A percentile compares a stretch with the other conserved stretches of the same genome.
Conservation (phyloP, 2,113 vertebrate species). For the Cyprinodon brontotheroides region DNA sequence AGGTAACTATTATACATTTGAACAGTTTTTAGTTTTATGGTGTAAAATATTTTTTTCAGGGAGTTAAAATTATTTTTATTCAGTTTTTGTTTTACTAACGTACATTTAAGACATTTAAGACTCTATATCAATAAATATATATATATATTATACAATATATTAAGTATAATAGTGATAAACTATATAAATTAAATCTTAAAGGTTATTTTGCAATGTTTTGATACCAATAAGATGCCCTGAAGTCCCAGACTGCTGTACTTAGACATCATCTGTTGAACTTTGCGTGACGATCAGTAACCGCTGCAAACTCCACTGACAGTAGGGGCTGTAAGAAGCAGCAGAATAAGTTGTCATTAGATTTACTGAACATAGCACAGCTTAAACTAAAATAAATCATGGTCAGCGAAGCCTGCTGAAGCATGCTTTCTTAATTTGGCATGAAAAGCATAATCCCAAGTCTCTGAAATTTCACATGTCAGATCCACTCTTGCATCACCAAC, state of each 20-base stretch:
- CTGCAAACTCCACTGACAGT: conserved; percentile 56
- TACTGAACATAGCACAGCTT: conserved; percentile 65
- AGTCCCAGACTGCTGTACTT: conserved; percentile 15
- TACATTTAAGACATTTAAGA: neutral
- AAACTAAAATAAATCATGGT: conserved; percentile 53
- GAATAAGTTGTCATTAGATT: conserved; percentile 69
- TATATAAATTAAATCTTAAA: conserved; percentile 22
- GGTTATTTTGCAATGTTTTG: conserved; percentile 27
- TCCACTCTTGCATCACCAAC: conserved; percentile 49
- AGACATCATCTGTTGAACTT: conserved; percentile 53
- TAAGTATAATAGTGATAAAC: conserved; percentile 5
- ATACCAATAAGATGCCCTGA: conserved; percentile 25
- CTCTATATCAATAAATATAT: no score
- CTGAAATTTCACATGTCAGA: conserved; percentile 51
- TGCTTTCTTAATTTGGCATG: conserved; percentile 33
- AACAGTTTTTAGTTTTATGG: neutral
- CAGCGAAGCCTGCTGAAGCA: conserved; percentile 46
- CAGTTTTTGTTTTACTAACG: neutral
- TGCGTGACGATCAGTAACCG: conserved; percentile 47
- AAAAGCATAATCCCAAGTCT: conserved; percentile 59
- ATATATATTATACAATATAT: no score
- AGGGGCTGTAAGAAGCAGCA: conserved; percentile 55
- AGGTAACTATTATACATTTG: conserved; percentile 39
- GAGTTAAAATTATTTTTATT: neutral
- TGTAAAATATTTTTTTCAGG: neutral